Base-by-base conservation (phyloP, 2,888 invertebrate genomes). In the Timandra comae region DNA sequence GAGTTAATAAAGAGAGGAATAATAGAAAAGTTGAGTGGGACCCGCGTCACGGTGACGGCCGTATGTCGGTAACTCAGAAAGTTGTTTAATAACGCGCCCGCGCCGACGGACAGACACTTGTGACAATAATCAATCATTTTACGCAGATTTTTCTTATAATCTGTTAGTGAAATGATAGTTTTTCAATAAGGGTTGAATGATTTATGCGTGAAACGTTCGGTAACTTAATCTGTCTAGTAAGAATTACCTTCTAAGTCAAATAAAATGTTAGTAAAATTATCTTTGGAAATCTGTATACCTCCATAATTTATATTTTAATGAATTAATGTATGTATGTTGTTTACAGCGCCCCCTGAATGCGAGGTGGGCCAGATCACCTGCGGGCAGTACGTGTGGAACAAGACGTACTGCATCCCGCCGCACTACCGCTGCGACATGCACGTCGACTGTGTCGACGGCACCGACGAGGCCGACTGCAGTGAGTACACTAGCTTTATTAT, bases 391-490 rank as follows among this genome's bases (percentile, higher is more conserved):
- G 92, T 93, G 57, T 98, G 95, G 90, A 98, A 98, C 87, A 95
- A 94, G 85, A 96, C 97, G 16, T 97, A 95, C 80, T 98, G 98
- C 80, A 93, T 97, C 69, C 96, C 97, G 38, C 93, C 93, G 43
- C 94, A 97, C 86, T 92, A 95, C 81, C 91, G 94, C 76, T 98
- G 98, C 86, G 98, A 98, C 87, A 96, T 93, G 91, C 93, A 92
- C 49, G 94, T 95, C 20, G 97, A 98, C 86, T 99, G 98, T 75
- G 93, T 95, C 41, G 97, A 97, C 73, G 96, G 96, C 48, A 94
- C 95, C 21, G 98, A 98, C 78, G 98, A 98, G 84, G 93, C 93
- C 7, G 93, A 94, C 72, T 98, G 98, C 89, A 93, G 97, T 97
- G 86, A 95, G 96, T 95, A 67, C 31, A 10, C 7, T n/a, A 6